Evolutionary conservation across 1,140 invertebrate genomes (phyloP), one percentile per base, ranked within the genome.

Genomic region (Hyphantria cunea): DNA sequence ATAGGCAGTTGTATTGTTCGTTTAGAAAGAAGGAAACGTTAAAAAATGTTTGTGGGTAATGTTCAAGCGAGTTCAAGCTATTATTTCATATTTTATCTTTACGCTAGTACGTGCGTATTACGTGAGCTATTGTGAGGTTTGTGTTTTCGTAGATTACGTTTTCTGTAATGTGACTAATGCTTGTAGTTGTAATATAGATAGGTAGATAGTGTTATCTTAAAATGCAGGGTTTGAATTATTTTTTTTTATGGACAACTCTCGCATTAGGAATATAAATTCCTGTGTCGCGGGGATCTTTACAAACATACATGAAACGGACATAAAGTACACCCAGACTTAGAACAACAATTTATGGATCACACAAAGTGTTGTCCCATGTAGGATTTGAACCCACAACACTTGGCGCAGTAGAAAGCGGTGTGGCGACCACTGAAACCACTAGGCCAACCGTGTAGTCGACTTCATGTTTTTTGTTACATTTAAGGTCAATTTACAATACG

Each of bases 21-120:
- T 25, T 25, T 25, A 70, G 76, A 78, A 78, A 76, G 70, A 81
- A 71, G 74, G 72, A 78, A 81, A 76, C 64, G 71, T 51, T 66
- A 64, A 51, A 53, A 64, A 33, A 41, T 47, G 44, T 47, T 53
- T 55, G 39, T 55, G 39, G 37, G 56, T 68, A 70, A 68, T 53
- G 51, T 34, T 3, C 17, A 25, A 25, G 17, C 17, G 17, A 25
- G 17, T 25, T 54, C 53, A 59, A 50, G 52, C 66, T 71, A 74
- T 76, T 76, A 77, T 63, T 58, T 66, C 68, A 71, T 74, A 75
- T 70, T 70, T 71, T 70, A 68, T 58, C 69, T 45, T 68, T 25
- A 25, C 17, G 17, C 17, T 25, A 25, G 2, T 25, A 53, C 41
- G 14, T 47, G 39, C 48, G 37, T 50, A 62, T 72, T 71, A 75